These are phyloP conservation scores for Sarcoramphus papa DNA, from an alignment of 2,797 vertebrate species.

Conservation along the genomic window DNA sequence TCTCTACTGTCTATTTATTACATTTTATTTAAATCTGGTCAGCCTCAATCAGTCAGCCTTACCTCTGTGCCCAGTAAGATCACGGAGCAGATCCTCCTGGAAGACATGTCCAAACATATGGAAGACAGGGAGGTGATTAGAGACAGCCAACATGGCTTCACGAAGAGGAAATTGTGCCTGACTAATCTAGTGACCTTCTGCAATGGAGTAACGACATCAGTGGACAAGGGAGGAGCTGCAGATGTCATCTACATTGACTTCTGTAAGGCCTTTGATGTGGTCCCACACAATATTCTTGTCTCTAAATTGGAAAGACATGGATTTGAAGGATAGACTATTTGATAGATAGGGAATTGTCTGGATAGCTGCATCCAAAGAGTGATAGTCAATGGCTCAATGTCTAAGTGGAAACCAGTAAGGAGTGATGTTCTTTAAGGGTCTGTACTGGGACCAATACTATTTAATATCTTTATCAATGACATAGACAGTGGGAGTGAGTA, in stretches of 20 bases:
- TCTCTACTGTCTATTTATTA: background rate
- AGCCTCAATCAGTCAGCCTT: background rate
- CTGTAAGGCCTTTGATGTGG: background rate
- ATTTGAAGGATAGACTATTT: background rate
- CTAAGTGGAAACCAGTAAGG: background rate
- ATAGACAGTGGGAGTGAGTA: background rate
- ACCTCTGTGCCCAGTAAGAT: background rate
- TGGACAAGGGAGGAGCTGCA: background rate
- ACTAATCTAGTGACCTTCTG: background rate
- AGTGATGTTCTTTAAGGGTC: background rate
- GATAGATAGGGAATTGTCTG: background rate
- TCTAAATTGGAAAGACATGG: background rate
- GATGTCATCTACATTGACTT: background rate
- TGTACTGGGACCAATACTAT: background rate
- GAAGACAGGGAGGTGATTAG: background rate
- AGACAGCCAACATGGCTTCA: background rate
- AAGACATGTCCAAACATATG: background rate
- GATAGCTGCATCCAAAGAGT: background rate
- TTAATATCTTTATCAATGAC: background rate
- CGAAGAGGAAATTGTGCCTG: accelerated
- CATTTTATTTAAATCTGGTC: background rate
- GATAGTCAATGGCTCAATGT: background rate
- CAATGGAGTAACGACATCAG: background rate
- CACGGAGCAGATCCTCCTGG: background rate
- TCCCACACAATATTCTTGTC: background rate